Evolutionary conservation across 2,888 invertebrate species (phyloP).

Genomic region (Spilosoma lubricipeda): DNA sequence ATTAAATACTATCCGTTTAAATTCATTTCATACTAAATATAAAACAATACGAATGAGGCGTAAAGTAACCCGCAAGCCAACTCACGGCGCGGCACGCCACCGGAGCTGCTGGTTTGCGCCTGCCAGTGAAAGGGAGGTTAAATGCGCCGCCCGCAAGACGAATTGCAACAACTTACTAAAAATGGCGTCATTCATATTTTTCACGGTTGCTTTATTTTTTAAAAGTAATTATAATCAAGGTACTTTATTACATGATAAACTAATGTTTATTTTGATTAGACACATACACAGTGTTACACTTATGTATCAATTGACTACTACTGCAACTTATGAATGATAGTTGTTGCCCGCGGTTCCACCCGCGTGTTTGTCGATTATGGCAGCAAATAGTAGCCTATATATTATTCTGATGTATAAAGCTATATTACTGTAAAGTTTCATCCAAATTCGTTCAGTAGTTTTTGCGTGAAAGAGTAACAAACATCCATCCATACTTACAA

Average conservation of each 20-base stretch:
- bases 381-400: too few species aligned
- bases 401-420: too few species aligned
- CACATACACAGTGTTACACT: not conserved
- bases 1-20: not conserved
- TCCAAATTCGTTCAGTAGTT: too few species aligned
- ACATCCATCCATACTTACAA: too few species aligned
- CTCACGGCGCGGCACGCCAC: constrained; percentile 44
- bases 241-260: constrained; percentile 41
- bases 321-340: constrained; percentile 1
- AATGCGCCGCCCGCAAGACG: constrained; percentile 73
- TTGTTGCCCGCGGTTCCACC: too few species aligned
- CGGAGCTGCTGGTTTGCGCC: constrained; percentile 50
- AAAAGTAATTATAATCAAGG: constrained; percentile 66
- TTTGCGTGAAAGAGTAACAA: too few species aligned
- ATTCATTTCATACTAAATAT: constrained; percentile 11
- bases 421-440: too few species aligned
- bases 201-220: constrained; percentile 76
- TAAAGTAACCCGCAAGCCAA: constrained; percentile 56
- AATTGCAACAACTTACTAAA: constrained; percentile 83
- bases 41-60: constrained; percentile 25
- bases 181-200: constrained; percentile 84
- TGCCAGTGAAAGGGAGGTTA: constrained; percentile 83
- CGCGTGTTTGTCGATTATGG: too few species aligned
- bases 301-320: not conserved
- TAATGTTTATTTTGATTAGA: constrained; percentile 18